Evolutionary conservation across 2,888 invertebrate species (phyloP).

Genomic region (Thysanoteuthis rhombus): DNA sequence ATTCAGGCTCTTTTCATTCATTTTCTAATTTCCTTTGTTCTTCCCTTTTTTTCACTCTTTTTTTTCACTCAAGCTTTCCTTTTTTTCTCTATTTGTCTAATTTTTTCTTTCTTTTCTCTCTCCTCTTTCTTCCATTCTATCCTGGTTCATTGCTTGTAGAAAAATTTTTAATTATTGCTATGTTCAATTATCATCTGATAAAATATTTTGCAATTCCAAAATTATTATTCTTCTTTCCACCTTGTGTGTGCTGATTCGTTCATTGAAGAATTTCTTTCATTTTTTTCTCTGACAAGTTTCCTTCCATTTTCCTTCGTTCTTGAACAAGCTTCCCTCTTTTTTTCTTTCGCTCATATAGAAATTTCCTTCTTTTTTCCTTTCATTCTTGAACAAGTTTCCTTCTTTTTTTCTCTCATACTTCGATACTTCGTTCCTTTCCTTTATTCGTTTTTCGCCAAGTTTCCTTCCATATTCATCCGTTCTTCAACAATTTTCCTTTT

Average conservation of each 20-base stretch:
- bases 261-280: neutral
- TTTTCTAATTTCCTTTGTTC: no score
- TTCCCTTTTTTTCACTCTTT: neutral
- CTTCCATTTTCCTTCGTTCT: neutral
- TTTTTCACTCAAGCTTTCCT: neutral
- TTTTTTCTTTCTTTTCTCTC: neutral
- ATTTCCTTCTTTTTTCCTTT: neutral
- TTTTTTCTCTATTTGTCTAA: neutral
- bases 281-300: no score
- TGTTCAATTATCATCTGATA: no score
- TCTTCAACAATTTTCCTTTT: neutral
- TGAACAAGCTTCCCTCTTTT: no score
- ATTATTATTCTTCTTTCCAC: neutral
- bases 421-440: no score
- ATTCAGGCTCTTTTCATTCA: no score
- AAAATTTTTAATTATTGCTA: no score
- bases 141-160: neutral
- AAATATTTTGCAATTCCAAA: no score
- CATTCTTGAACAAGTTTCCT: no score
- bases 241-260: neutral
- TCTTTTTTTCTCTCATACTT: neutral
- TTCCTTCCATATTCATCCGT: neutral
- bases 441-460: no score
- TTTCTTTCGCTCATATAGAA: no score
- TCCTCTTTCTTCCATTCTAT: neutral